Conservation (phyloP, 2,113 vertebrate species). For the Rissa tridactyla region DNA sequence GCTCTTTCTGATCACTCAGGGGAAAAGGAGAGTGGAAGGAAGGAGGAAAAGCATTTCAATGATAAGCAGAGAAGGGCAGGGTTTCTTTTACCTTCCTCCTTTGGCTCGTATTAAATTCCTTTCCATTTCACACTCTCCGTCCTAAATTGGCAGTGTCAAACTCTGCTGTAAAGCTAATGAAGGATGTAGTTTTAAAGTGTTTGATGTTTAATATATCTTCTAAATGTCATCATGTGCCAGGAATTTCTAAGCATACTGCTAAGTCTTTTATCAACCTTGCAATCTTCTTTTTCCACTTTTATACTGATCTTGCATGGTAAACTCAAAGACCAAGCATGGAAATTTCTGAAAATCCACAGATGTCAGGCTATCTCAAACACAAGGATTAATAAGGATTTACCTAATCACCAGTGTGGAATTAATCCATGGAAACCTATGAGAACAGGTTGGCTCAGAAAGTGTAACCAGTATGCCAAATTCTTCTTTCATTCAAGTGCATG, state of each 20-base stretch:
- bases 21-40: conserved; percentile 16
- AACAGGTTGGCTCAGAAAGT: neutral
- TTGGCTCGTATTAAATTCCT: conserved; percentile 37
- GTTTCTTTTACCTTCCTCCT: neutral
- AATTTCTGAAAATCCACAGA: neutral
- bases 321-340: neutral
- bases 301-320: neutral
- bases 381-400: neutral
- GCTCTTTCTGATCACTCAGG: conserved; percentile 22
- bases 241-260: neutral
- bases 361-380: neutral
- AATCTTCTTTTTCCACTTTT: neutral
- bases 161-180: conserved; percentile 45
- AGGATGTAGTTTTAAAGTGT: conserved; percentile 33
- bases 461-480: neutral
- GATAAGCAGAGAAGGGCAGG: neutral
- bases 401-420: neutral
- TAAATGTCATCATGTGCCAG: conserved; percentile 1
- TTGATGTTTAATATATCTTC: conserved; percentile 34
- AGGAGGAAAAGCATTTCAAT: neutral
- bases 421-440: neutral
- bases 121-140: conserved; percentile 8
- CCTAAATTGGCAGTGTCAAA: conserved; percentile 37
- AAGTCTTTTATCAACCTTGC: neutral
- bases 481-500: neutral